A percentile compares a stretch with the other conserved stretches of the same genome.
Conservation (phyloP, 2,888 invertebrate genomes). For the Bombyx huttoni region DNA sequence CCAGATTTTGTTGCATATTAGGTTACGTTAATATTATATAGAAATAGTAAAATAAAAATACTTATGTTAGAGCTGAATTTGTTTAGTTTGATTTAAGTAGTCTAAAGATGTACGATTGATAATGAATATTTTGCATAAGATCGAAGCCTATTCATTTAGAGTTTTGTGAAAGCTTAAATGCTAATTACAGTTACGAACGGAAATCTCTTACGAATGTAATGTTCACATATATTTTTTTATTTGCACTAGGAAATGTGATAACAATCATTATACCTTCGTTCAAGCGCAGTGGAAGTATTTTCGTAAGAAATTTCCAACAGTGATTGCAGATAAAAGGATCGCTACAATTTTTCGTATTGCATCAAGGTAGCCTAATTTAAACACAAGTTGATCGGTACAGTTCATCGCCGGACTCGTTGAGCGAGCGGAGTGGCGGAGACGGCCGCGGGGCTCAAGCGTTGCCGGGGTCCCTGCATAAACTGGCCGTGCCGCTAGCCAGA, state of each 20-base stretch:
- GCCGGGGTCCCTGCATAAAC: constrained; percentile 90
- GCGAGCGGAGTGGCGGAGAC: constrained; percentile 86
- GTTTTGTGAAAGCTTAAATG: neutral
- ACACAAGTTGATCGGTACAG: constrained; percentile 46
- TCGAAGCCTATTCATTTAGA: neutral
- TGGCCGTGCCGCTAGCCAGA: constrained; percentile 91
- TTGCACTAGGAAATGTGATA: neutral
- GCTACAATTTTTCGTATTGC: too few species aligned
- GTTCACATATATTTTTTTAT: neutral
- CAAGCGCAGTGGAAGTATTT: neutral
- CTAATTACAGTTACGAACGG: neutral
- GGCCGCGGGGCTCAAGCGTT: constrained; percentile 80
- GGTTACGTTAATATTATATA: neutral
- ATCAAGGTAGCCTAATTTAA: neutral
- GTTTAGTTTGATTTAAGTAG: neutral
- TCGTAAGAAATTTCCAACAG: too few species aligned
- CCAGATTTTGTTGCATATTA: neutral
- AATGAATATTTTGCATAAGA: neutral
- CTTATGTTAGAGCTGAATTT: neutral
- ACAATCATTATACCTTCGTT: neutral
- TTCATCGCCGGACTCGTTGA: constrained; percentile 92
- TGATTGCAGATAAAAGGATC: too few species aligned
- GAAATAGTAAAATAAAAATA: neutral
- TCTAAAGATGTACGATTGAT: neutral
- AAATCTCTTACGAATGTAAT: neutral